Evolutionary conservation across 2,888 invertebrate genomes (phyloP).

Genomic region (Mongoloraphidia duomilia): DNA sequence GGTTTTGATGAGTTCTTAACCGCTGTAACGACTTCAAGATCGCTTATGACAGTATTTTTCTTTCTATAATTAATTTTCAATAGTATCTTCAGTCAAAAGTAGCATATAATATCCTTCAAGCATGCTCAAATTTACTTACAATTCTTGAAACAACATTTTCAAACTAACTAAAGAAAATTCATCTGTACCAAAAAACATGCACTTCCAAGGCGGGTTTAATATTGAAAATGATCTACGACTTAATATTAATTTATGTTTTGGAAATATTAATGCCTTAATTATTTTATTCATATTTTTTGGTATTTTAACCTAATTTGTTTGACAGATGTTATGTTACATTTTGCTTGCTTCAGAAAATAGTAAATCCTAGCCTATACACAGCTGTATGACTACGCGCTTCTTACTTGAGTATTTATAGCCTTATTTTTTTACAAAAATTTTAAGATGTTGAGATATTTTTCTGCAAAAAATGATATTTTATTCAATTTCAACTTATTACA

Average conservation of each 20-base stretch:
- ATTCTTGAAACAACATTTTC: conserved; percentile 46
- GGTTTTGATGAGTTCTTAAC: conserved; percentile 34
- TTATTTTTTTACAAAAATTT: too few species aligned
- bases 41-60: conserved; percentile 33
- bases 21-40: conserved; percentile 58
- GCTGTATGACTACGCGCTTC: too few species aligned
- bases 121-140: conserved; percentile 34
- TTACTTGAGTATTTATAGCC: too few species aligned
- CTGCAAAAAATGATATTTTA: neutral
- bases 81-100: neutral
- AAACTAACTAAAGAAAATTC: conserved; percentile 65
- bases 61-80: conserved; percentile 30
- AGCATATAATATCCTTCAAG: conserved; percentile 2
- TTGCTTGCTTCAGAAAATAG: too few species aligned
- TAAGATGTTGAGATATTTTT: too few species aligned
- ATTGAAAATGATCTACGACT: neutral
- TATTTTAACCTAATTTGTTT: too few species aligned
- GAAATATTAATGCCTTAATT: neutral
- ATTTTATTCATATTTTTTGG: neutral
- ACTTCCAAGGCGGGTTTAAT: conserved; percentile 35
- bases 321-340: too few species aligned
- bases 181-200: conserved; percentile 82
- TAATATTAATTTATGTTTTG: neutral
- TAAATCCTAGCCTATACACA: too few species aligned
- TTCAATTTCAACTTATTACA: neutral